Evolutionary conservation across 2,888 invertebrate species (phyloP).

Genomic region (Aphidius colemani): DNA sequence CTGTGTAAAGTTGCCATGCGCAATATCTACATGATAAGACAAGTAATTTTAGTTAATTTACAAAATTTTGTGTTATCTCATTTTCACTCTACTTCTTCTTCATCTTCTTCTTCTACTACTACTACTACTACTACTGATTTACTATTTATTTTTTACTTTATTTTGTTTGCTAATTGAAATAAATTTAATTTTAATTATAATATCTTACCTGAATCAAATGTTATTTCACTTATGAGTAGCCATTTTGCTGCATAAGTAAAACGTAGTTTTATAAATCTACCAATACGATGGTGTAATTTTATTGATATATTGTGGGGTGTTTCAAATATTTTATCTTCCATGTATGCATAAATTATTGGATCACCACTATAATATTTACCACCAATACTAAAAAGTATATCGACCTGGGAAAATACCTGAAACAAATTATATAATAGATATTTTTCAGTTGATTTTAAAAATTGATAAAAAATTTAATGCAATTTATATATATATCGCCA

Average conservation of each 20-base stretch:
- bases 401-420: constrained; percentile 81
- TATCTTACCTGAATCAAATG: constrained; percentile 77
- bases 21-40: constrained; percentile 57
- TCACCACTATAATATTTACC: constrained; percentile 79
- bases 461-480: background rate
- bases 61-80: background rate
- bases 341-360: constrained; percentile 73
- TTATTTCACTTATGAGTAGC: constrained; percentile 89
- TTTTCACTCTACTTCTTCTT: too few species aligned
- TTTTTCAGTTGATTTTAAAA: constrained; percentile 19
- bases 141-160: background rate
- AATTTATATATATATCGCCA: background rate
- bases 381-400: constrained; percentile 80
- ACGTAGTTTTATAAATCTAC: constrained; percentile 77
- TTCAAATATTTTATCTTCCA: constrained; percentile 80
- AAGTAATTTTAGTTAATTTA: constrained; percentile 13
- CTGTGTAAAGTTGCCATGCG: constrained; percentile 65
- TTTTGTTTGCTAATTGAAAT: background rate
- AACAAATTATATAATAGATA: constrained; percentile 35
- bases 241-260: constrained; percentile 81
- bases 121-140: too few species aligned
- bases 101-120: too few species aligned
- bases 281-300: constrained; percentile 80
- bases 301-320: constrained; percentile 81
- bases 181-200: constrained; percentile 2